Evolutionary conservation across 2,888 invertebrate species (phyloP), one percentile per base, ranked within the genome.

Genomic region (Anticlea derivata): DNA sequence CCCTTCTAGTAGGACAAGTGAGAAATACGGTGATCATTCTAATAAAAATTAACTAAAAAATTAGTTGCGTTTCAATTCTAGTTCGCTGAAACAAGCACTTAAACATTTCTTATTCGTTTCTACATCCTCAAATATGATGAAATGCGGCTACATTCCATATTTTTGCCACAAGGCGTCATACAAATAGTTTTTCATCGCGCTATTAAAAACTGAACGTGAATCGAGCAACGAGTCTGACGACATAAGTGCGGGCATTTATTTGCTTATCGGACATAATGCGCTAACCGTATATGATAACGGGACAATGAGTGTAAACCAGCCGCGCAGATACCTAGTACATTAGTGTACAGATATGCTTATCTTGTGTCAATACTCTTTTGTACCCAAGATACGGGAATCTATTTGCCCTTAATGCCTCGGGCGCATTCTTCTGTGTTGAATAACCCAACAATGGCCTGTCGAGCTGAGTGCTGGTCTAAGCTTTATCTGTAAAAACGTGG

Each of bases 351-450:
- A 88, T 87, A 88, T 65, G 80, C 80, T 87, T 89, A 89, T 89
- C 88, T 83, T 65, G 69, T 83, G 89, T 88, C 88, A 89, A 88
- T 89, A 89, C 83, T 85, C 89, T 86, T 88, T 89, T 90, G 89
- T 88, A 81, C 80, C 71, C 70, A 65, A 81, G 88, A 88, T 87
- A 89, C 78, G 83, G 81, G 74, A 84, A 82, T 77, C 84, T 86
- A 80, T 88, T 86, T 85, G 80, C 81, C 83, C 81, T 80, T 86
- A 87, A 88, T 86, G 86, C 75, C 74, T 65, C 74, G 73, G 70
- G 68, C 78, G 71, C 86, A 88, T 88, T 88, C 87, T 78, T 81
- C 69, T 55, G 66, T 77, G 76, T 75, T 83, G 80, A 86, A 85
- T 83, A 83, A 79, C 79, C 72, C 70, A 63, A 82, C 81, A 85